These are phyloP conservation scores for Trichopoda pennipes DNA, from an alignment of 2,888 invertebrate species.

Conservation along the genomic window DNA sequence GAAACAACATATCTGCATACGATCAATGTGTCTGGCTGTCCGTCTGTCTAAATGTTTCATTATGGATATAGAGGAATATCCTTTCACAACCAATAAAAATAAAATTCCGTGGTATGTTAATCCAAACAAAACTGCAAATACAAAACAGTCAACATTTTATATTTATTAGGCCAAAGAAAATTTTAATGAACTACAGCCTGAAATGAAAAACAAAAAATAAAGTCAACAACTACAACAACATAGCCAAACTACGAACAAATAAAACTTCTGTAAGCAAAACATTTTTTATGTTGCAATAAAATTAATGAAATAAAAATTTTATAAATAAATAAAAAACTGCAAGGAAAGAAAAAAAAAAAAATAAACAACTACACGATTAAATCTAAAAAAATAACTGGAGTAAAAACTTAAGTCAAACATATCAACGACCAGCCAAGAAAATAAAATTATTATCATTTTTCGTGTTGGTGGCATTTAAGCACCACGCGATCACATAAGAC, in stretches of 20 bases:
- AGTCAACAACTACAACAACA: slow-evolving; percentile 35
- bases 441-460: slow-evolving; percentile 69
- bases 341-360: slow-evolving; percentile 65
- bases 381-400: slow-evolving; percentile 61
- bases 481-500: slow-evolving; percentile 68
- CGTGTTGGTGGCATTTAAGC: slow-evolving; percentile 69
- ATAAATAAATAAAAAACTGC: slow-evolving; percentile 58
- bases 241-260: background rate
- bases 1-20: slow-evolving; percentile 67
- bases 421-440: slow-evolving; percentile 63
- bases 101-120: slow-evolving; percentile 46
- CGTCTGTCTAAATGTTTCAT: slow-evolving; percentile 55
- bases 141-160: slow-evolving; percentile 71
- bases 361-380: slow-evolving; percentile 44
- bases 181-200: slow-evolving; percentile 77
- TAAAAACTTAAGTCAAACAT: slow-evolving; percentile 60
- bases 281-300: slow-evolving; percentile 64
- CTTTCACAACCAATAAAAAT: slow-evolving; percentile 62
- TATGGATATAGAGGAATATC: slow-evolving; percentile 43
- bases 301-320: slow-evolving; percentile 67
- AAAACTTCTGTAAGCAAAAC: slow-evolving; percentile 60
- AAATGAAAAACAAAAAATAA: slow-evolving; percentile 63
- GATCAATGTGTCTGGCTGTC: slow-evolving; percentile 63
- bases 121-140: slow-evolving; percentile 34
- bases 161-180: slow-evolving; percentile 79